phyloP scores from a whole-genome alignment of 2,888 invertebrate genomes.

The Panopea generosa region DNA sequence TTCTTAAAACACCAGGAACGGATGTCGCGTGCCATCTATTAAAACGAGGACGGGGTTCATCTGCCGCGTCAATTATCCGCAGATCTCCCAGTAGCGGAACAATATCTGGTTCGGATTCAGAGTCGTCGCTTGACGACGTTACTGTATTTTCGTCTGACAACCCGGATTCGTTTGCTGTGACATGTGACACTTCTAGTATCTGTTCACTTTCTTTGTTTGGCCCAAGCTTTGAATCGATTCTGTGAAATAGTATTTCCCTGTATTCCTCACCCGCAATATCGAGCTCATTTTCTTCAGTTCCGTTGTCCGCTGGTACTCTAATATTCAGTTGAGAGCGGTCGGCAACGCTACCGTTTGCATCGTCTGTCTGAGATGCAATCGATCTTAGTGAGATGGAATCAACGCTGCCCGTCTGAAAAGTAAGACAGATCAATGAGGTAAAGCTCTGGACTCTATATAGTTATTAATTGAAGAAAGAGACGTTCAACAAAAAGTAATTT shows the following conservation, averaged over 20 bases:
- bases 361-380: slow-evolving; percentile 41
- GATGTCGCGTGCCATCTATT: slow-evolving; percentile 11
- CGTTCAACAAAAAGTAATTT: too few relatives aligned
- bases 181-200: neutral
- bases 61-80: neutral
- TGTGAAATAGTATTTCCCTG: slow-evolving; percentile 30
- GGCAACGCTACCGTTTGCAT: neutral
- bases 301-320: neutral
- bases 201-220: slow-evolving; percentile 4
- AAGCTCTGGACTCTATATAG: neutral
- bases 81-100: slow-evolving; percentile 31
- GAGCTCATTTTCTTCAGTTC: neutral
- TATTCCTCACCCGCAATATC: slow-evolving; percentile 25
- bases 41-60: slow-evolving; percentile 4
- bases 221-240: slow-evolving; percentile 10
- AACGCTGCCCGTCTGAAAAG: slow-evolving; percentile 42
- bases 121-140: slow-evolving; percentile 43
- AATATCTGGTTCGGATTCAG: slow-evolving; percentile 41
- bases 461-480: too few relatives aligned
- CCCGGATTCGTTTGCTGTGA: slow-evolving; percentile 6
- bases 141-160: slow-evolving; percentile 34
- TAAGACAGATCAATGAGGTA: too few relatives aligned
- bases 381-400: slow-evolving; percentile 35
- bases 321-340: neutral
- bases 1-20: slow-evolving; percentile 31